These are phyloP conservation scores for Aphrocallistes beatrix DNA, from an alignment of 37 sponge, comb jelly and placozoan species.

Conservation along the genomic window DNA sequence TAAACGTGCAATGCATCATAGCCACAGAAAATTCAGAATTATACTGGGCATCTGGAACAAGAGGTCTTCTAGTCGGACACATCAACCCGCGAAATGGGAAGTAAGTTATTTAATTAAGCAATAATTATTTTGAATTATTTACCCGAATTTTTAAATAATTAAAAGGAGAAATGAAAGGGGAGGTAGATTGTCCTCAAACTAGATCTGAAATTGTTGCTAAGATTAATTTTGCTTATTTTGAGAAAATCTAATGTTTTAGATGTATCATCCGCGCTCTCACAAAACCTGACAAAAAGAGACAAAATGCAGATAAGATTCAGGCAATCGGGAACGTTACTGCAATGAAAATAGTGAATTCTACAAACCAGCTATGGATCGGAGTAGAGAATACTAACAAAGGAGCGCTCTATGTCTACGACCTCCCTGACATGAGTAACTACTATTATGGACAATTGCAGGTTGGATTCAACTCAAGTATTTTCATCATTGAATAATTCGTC, in stretches of 20 bases:
- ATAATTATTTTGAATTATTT: too few species aligned
- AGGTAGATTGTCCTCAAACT: too few species aligned
- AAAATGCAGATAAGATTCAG: neutral
- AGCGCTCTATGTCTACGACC: conserved; percentile 63
- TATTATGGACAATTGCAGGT: conserved; percentile 58
- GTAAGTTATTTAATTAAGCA: too few species aligned
- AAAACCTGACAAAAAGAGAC: neutral
- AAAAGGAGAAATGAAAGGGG: too few species aligned
- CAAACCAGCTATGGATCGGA: conserved; percentile 71
- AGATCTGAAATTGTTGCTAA: too few species aligned
- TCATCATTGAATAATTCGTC: too few species aligned
- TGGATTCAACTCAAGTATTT: too few species aligned
- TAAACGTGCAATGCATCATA: conserved; percentile 52
- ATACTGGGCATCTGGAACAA: conserved; percentile 66
- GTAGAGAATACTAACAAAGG: conserved; percentile 68
- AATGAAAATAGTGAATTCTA: conserved; percentile 38
- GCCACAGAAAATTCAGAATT: conserved; percentile 25
- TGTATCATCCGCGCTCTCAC: neutral
- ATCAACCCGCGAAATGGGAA: conserved; percentile 39
- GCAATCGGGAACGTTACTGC: conserved; percentile 62
- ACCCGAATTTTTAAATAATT: too few species aligned
- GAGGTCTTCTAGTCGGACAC: conserved; percentile 64
- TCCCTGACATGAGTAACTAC: conserved; percentile 57
- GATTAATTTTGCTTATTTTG: too few species aligned
- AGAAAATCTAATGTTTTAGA: neutral